phyloP scores from a whole-genome alignment of 2,888 invertebrate species.

The Tolmerus cingulatus region DNA sequence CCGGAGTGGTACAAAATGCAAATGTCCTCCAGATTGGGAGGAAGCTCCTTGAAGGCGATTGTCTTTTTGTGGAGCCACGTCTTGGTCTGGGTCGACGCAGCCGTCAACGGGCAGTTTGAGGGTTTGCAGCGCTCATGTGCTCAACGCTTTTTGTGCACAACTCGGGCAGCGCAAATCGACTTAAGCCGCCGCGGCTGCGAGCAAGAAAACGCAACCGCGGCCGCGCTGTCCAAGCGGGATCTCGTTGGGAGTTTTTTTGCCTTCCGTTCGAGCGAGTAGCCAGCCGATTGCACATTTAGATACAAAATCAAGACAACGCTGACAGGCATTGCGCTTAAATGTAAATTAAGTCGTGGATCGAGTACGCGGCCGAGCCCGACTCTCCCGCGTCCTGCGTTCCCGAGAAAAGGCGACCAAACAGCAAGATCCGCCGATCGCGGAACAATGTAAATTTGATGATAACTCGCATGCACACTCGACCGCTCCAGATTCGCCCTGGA shows the following conservation, averaged over 20 bases:
- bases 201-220: not conserved
- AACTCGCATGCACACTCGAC: not conserved
- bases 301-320: slow-evolving; percentile 49
- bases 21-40: slow-evolving; percentile 12
- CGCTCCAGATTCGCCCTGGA: not conserved
- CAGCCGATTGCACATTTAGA: slow-evolving; percentile 47
- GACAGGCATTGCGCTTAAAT: slow-evolving; percentile 50
- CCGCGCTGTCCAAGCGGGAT: slow-evolving; percentile 7
- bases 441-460: slow-evolving; percentile 29
- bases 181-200: slow-evolving; percentile 7
- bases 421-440: not conserved
- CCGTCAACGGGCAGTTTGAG: not conserved
- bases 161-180: not conserved
- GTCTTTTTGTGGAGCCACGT: slow-evolving; percentile 27
- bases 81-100: not conserved
- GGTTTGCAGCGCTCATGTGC: not conserved
- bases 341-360: slow-evolving; percentile 49
- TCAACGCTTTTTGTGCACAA: not conserved
- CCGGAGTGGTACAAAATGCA: not conserved
- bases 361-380: not conserved
- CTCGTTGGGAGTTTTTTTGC: slow-evolving; percentile 23
- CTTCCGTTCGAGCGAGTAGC: slow-evolving; percentile 38
- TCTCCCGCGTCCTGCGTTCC: not conserved
- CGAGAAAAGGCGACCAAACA: not conserved
- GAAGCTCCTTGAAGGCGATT: not conserved